These are phyloP conservation scores for Cavia porcellus DNA, from an alignment of 2,113 vertebrate species.

Conservation along the genomic window DNA sequence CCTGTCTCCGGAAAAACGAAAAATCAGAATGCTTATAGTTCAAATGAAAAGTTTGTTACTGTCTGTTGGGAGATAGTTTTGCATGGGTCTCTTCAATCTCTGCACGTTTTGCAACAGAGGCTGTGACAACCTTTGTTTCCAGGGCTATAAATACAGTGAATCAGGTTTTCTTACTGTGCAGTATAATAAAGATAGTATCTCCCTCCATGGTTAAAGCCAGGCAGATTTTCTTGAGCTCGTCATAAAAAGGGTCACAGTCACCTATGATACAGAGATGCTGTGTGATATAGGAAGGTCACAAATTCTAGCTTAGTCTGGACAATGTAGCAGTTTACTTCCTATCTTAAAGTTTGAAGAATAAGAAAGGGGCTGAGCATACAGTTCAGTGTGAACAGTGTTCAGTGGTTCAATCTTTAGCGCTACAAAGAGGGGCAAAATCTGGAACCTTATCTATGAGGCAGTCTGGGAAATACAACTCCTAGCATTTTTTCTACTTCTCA, in stretches of 20 bases:
- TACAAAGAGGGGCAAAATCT: neutral
- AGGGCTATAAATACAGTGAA: neutral
- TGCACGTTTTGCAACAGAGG: neutral
- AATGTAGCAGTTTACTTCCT: neutral
- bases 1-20: neutral
- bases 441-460: neutral
- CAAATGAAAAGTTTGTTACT: neutral
- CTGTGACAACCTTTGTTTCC: neutral
- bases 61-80: neutral
- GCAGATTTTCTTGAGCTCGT: conserved; percentile 23
- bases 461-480: neutral
- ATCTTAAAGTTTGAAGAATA: neutral
- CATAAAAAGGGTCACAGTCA: neutral
- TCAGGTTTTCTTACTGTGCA: neutral
- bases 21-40: neutral
- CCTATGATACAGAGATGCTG: neutral
- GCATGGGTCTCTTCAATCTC: neutral
- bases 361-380: neutral
- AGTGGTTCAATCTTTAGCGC: neutral
- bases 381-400: neutral
- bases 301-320: neutral
- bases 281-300: neutral
- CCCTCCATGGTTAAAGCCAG: neutral
- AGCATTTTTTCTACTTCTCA: conserved; percentile 8
- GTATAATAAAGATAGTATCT: conserved; percentile 14